phyloP scores from a whole-genome alignment of 2,888 invertebrate species.

The Cryptocephalus primarius region DNA sequence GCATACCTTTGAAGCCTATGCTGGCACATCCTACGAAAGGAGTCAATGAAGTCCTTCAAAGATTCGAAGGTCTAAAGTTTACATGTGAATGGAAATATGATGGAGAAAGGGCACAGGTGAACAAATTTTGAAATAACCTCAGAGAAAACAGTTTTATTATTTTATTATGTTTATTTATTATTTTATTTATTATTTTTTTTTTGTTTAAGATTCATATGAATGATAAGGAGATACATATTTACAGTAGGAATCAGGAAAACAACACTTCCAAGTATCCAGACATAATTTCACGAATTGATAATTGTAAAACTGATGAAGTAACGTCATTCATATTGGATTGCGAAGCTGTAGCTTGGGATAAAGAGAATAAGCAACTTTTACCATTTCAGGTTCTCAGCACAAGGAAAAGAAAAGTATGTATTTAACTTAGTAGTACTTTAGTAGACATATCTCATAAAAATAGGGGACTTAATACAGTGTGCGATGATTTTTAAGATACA shows the following conservation, averaged over 20 bases:
- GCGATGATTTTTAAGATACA: too few species aligned
- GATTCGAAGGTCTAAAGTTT: slow-evolving; percentile 65
- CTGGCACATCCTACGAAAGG: slow-evolving; percentile 96
- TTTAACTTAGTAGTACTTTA: neutral
- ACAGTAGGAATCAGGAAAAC: slow-evolving; percentile 92
- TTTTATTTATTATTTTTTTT: neutral
- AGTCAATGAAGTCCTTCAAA: slow-evolving; percentile 73
- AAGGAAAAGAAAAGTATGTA: slow-evolving; percentile 78
- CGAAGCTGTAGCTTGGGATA: slow-evolving; percentile 96
- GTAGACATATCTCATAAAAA: slow-evolving; percentile 36
- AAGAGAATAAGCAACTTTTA: slow-evolving; percentile 72
- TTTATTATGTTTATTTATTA: too few species aligned
- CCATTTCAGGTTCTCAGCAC: slow-evolving; percentile 96
- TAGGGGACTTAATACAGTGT: too few species aligned
- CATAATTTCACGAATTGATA: slow-evolving; percentile 60
- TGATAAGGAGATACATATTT: slow-evolving; percentile 65
- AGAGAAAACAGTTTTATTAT: neutral
- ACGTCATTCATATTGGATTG: slow-evolving; percentile 85
- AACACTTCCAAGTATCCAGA: slow-evolving; percentile 95
- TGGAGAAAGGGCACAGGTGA: slow-evolving; percentile 91
- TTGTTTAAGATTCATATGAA: slow-evolving; percentile 59
- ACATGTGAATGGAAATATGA: slow-evolving; percentile 99
- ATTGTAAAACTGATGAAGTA: slow-evolving; percentile 47
- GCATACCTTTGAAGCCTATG: slow-evolving; percentile 96
- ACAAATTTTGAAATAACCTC: neutral